Base-by-base conservation (phyloP, 2,113 vertebrate species). In the Dunckerocampus dactyliophorus region DNA sequence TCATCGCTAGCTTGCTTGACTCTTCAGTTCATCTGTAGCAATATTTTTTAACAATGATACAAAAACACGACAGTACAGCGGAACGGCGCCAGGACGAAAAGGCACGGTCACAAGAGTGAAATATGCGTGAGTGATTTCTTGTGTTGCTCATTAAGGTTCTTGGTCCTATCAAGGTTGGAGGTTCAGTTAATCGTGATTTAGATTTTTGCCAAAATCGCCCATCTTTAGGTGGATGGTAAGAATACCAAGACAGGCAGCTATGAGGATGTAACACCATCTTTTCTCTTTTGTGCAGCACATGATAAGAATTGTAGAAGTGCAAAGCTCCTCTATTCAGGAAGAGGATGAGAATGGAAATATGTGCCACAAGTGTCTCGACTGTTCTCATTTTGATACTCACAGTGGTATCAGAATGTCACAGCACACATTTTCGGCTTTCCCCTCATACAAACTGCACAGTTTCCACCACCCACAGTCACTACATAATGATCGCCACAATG, bases 281-380 rank as follows among this genome's bases (percentile, higher is more conserved):
- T 39, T 20, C 10, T 5, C 5, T 19, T 31, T 17, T 19, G 17
- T 55, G 12, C 53, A 37, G n/a, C 52, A 19, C 17, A n/a, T 19
- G 52, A 55, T 55, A 19, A 55, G 8, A 55, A 55, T 55, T 37
- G 52, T 37, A 37, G 37, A 55, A 55, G 31, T 12, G 17, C 28
- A 20, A 37, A 37, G 37, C 16, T 55, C n/a, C 11, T 52, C 22
- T 16, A 16, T 52, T 52, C 50, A 54, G 28, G 22, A 53, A 16
- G 7, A 7, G 5, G 12, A 31, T 53, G 24, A 34, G 31, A 34
- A 34, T 34, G 24, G n/a, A n/a, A n/a, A 52, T 24, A 28, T 54
- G 9, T 50, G 20, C 11, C 48, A 24, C 9, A 20, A 24, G 28
- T 37, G 28, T 56, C 54, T 52, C 3, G 22, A 13, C 15, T 31